phyloP scores from a whole-genome alignment of 2,797 vertebrate species.

The Vipera ursinii region DNA sequence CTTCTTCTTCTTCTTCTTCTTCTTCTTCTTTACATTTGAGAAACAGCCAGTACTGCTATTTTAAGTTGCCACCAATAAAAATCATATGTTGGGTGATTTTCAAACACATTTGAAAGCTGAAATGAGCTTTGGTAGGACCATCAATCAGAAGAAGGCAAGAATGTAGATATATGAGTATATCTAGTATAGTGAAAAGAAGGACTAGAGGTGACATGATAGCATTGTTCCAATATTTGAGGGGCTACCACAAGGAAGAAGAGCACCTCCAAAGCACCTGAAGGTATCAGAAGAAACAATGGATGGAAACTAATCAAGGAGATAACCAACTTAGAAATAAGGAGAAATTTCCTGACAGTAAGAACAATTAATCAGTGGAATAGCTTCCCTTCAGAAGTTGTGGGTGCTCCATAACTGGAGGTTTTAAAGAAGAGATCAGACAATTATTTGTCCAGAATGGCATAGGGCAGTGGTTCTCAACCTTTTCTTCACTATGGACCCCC shows the following conservation, averaged over 20 bases:
- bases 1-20: no score
- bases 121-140: no score
- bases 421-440: background rate
- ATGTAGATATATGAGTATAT: background rate
- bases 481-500: background rate
- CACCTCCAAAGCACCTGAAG: background rate
- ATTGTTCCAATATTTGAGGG: background rate
- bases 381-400: background rate
- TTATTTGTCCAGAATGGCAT: background rate
- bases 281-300: background rate
- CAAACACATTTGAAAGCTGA: background rate
- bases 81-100: background rate
- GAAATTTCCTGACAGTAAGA: background rate
- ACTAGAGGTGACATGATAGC: background rate
- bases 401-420: background rate
- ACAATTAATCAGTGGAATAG: background rate
- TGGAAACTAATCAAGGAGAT: background rate
- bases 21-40: background rate
- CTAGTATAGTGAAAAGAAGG: background rate
- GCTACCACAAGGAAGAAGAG: background rate
- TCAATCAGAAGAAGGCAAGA: background rate
- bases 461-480: background rate
- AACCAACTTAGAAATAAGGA: background rate
- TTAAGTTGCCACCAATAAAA: background rate
- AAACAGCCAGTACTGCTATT: background rate